Percentiles rank a stretch among this genome's conserved stretches.
Conservation (phyloP, 2,888 invertebrate species). For the Eudemis profundana region DNA sequence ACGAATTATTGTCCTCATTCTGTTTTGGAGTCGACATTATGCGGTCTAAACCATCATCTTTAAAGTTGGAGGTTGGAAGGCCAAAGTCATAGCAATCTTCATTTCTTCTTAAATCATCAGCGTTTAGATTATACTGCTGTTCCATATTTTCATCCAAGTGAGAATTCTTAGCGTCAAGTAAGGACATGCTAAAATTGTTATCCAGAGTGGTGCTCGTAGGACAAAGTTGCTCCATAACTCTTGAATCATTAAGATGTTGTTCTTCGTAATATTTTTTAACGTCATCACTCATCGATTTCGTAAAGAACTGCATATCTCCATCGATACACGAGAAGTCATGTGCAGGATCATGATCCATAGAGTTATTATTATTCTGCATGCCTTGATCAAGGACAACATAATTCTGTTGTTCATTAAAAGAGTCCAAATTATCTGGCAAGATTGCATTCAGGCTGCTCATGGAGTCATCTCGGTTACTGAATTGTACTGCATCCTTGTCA, state of each 20-base stretch:
- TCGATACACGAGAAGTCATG: conserved; percentile 79
- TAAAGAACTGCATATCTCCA: conserved; percentile 80
- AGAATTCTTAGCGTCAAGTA: conserved; percentile 71
- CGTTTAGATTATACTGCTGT: conserved; percentile 69
- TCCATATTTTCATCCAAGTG: conserved; percentile 67
- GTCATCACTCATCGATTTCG: conserved; percentile 80
- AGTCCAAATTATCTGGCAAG: conserved; percentile 76
- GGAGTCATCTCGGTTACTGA: conserved; percentile 67
- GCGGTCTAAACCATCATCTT: conserved; percentile 74
- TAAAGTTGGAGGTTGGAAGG: conserved; percentile 69
- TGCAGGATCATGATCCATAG: conserved; percentile 66
- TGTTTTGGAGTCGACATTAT: conserved; percentile 74
- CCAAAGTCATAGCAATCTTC: conserved; percentile 78
- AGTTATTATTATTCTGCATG: conserved; percentile 64
- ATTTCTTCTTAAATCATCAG: conserved; percentile 72
- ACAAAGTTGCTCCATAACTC: conserved; percentile 74
- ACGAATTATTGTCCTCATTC: conserved; percentile 61
- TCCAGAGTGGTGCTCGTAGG: conserved; percentile 73
- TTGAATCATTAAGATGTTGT: conserved; percentile 70
- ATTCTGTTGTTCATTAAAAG: conserved; percentile 76
- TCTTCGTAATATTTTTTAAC: conserved; percentile 81
- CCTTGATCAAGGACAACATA: conserved; percentile 73
- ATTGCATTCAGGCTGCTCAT: conserved; percentile 75
- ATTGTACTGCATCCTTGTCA: conserved; percentile 64
- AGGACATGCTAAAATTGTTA: conserved; percentile 74